phyloP scores from a whole-genome alignment of 2,113 vertebrate genomes.

The Trichechus manatus region DNA sequence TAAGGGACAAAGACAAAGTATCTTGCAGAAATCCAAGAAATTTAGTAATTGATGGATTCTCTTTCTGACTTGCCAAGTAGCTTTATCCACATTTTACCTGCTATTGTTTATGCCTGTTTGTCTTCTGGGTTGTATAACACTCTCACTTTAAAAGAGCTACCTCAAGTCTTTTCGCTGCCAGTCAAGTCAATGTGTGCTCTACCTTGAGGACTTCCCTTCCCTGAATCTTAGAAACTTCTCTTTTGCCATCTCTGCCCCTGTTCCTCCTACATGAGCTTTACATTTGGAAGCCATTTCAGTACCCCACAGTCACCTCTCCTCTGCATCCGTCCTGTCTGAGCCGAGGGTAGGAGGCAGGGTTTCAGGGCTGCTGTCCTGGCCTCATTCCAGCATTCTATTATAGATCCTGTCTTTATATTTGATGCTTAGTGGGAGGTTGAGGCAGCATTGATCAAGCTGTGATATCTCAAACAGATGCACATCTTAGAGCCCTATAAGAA shows the following conservation, averaged over 20 bases:
- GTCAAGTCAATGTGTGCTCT: background rate
- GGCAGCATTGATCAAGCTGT: background rate
- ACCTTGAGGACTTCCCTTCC: background rate
- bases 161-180: slow-evolving; percentile 8
- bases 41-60: background rate
- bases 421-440: background rate
- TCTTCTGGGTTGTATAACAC: background rate
- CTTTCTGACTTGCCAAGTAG: background rate
- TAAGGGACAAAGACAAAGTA: background rate
- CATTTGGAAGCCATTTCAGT: background rate
- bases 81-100: slow-evolving; percentile 23
- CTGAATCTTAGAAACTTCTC: background rate
- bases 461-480: background rate
- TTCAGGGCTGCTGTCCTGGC: background rate
- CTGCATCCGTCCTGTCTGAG: background rate
- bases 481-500: slow-evolving; percentile 6
- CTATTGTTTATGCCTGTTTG: background rate
- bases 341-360: background rate
- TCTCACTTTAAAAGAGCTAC: slow-evolving; percentile 8
- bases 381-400: background rate
- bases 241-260: background rate
- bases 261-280: accelerated
- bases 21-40: background rate
- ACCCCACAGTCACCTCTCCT: background rate
- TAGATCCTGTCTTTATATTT: background rate